phyloP scores from a whole-genome alignment of 2,888 invertebrate genomes.

The Limulus polyphemus region DNA sequence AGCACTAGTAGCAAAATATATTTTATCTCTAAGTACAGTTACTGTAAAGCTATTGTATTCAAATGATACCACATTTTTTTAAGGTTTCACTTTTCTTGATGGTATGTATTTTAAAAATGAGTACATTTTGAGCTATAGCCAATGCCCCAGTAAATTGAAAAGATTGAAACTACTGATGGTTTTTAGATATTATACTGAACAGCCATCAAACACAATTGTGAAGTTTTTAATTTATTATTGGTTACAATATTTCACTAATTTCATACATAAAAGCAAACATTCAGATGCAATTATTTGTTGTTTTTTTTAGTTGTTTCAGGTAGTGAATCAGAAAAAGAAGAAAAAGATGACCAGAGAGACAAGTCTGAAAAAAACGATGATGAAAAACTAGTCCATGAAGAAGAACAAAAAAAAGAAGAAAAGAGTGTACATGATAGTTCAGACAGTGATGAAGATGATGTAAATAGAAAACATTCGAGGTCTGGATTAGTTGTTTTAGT shows the following conservation, averaged over 20 bases:
- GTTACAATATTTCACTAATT: background rate
- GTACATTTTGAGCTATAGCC: too few relatives aligned
- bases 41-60: too few relatives aligned
- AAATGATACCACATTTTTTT: too few relatives aligned
- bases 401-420: constrained; percentile 14
- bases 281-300: constrained; percentile 3
- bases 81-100: too few relatives aligned
- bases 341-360: constrained; percentile 14
- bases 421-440: constrained; percentile 19
- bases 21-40: too few relatives aligned
- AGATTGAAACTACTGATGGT: too few relatives aligned
- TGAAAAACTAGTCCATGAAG: constrained; percentile 15
- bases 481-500: background rate
- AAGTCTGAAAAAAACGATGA: constrained; percentile 12
- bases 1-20: too few relatives aligned
- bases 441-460: constrained; percentile 15
- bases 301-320: constrained; percentile 27
- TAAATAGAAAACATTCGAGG: background rate
- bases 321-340: constrained; percentile 30
- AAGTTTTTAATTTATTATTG: too few relatives aligned
- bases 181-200: too few relatives aligned
- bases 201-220: too few relatives aligned
- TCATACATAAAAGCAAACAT: constrained; percentile 4
- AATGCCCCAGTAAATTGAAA: too few relatives aligned
- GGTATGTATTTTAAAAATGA: too few relatives aligned